Conservation (phyloP, 2,797 vertebrate genomes). For the Rhynchonycteris naso region DNA sequence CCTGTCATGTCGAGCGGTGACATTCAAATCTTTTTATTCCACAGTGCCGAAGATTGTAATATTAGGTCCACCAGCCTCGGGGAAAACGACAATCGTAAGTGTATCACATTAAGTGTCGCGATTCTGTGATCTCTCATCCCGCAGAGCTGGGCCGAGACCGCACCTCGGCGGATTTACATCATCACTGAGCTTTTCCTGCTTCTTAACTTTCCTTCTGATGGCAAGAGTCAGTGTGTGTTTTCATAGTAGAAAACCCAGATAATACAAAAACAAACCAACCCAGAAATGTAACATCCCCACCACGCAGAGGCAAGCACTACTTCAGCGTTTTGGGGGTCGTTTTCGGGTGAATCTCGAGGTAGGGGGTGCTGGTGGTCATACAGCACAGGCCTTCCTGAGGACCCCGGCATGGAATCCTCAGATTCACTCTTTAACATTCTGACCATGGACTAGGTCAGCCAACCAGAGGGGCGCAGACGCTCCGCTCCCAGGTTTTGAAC, state of each 20-base stretch:
- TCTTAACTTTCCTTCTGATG: neutral
- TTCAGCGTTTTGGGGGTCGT: accelerated
- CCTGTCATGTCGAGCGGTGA: conserved; percentile 62
- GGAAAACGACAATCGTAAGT: conserved; percentile 91
- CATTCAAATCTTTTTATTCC: conserved; percentile 66
- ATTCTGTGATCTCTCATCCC: neutral
- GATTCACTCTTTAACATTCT: neutral
- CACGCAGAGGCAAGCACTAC: neutral
- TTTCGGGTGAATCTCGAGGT: neutral
- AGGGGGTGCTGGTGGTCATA: neutral
- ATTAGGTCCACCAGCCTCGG: conserved; percentile 89
- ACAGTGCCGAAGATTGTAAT: conserved; percentile 87
- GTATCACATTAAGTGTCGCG: neutral
- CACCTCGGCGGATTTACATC: accelerated
- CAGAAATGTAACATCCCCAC: neutral
- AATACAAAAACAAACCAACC: neutral
- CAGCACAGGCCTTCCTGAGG: neutral
- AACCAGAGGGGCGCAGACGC: neutral
- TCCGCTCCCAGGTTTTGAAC: neutral
- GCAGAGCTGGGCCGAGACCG: neutral
- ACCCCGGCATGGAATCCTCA: neutral
- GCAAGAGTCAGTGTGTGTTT: neutral
- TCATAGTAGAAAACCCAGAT: neutral
- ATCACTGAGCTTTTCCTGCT: neutral
- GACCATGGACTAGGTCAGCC: neutral